Evolutionary conservation across 2,888 invertebrate genomes (phyloP), one percentile per base, ranked within the genome.

Genomic region (Xanthia icteritia): DNA sequence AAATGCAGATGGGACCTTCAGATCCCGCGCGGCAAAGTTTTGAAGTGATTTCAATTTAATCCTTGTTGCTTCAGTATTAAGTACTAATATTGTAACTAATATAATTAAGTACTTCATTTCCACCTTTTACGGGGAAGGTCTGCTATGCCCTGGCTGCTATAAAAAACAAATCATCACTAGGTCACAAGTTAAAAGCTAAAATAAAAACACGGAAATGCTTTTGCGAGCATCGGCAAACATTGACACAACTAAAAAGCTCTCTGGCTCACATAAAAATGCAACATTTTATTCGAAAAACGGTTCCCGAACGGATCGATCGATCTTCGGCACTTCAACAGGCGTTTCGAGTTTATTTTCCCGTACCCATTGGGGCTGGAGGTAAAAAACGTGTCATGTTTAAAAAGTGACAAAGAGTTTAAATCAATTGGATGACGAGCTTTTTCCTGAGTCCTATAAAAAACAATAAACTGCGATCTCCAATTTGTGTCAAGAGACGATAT

Each of bases 131-230:
- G 31, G 31, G 31, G 31, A 31, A 31, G 31, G 31, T 31, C 31
- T 2, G 31, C 31, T 31, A 31, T 31, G 31, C 2, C 31, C 31
- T 31, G 31, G 31, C 2, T 31, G 2, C 31, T 31, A 31, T 31
- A 31, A 31, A 31, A 31, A 31, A 31, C 20, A 79, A 78, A 72
- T 78, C 71, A 82, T 77, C 70, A 77, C 74, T 73, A 80, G 67
- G 75, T 70, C 79, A 81, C 66, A 42, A 65, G 73, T 67, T 80
- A 66, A 82, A 88, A 83, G 78, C 81, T 77, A 63, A 80, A 82
- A 84, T n/a, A 72, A 27, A 87, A 79, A 83, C 82, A 86, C 42
- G 76, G 69, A 75, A 85, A 86, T 73, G 80, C 87, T 88, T 85
- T 85, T 74, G 56, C 78, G 45, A 73, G 64, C 48, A 42, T 73